Conservation (phyloP, 2,797 vertebrate genomes). For the Pteronotus mesoamericanus region DNA sequence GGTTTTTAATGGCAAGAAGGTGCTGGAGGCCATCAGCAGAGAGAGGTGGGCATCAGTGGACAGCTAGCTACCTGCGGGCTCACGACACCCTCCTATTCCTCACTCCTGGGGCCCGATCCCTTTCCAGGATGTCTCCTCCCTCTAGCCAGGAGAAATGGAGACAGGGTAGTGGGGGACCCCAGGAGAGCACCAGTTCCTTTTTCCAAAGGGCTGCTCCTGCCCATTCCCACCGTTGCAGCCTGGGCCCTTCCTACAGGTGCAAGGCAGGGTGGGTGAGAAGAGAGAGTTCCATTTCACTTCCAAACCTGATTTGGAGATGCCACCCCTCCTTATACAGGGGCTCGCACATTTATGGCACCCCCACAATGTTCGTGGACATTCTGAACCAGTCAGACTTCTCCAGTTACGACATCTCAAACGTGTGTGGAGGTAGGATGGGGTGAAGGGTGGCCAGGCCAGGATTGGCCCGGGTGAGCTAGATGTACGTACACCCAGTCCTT, state of each 20-base stretch:
- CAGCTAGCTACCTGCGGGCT: background rate
- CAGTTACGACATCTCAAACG: conserved; percentile 86
- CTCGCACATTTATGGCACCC: conserved; percentile 83
- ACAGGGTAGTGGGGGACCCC: background rate
- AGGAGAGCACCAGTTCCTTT: background rate
- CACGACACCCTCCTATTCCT: background rate
- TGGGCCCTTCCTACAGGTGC: background rate
- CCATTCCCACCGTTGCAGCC: background rate
- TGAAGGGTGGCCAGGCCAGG: background rate
- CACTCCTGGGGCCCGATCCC: background rate
- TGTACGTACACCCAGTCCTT: background rate
- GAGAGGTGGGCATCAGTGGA: conserved; percentile 85
- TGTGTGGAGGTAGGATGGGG: conserved; percentile 84
- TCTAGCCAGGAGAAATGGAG: background rate
- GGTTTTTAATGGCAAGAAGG: conserved; percentile 82
- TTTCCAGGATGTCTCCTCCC: background rate
- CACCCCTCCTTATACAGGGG: background rate
- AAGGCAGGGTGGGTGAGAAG: background rate
- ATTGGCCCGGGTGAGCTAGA: background rate
- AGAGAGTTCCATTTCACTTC: background rate
- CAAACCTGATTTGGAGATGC: background rate
- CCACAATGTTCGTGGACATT: conserved; percentile 95
- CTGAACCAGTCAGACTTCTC: conserved; percentile 85
- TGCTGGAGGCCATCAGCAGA: conserved; percentile 85
- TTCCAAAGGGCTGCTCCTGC: background rate